Evolutionary conservation across 2,113 vertebrate genomes (phyloP).

Genomic region (Myodes glareolus): DNA sequence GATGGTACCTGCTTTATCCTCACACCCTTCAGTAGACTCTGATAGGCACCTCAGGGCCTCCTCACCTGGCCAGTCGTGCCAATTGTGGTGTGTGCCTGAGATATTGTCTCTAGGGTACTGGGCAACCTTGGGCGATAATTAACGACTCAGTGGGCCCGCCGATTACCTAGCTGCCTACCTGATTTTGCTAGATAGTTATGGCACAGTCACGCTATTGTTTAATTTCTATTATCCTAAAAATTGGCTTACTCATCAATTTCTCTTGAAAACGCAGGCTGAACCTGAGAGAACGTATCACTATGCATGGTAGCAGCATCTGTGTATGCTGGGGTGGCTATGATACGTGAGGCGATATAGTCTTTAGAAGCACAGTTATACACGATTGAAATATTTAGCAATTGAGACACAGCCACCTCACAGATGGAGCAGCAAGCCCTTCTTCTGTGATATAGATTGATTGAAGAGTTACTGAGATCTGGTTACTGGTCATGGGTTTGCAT

Average conservation of each 20-base stretch:
- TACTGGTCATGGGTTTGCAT: neutral
- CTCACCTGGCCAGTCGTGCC: no score
- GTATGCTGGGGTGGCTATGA: neutral
- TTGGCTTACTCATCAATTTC: neutral
- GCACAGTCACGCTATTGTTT: neutral
- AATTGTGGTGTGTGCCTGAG: fast-evolving
- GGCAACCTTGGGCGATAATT: neutral
- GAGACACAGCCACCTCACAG: neutral
- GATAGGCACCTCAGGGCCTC: neutral
- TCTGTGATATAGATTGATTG: neutral
- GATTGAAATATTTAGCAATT: neutral
- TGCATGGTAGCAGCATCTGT: neutral
- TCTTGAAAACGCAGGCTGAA: slow-evolving; percentile 17
- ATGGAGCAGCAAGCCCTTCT: neutral
- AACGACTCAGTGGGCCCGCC: neutral
- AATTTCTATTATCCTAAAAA: neutral
- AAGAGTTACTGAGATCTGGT: neutral
- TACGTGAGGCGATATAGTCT: neutral
- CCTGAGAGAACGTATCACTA: neutral
- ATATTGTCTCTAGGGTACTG: neutral
- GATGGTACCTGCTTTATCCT: neutral
- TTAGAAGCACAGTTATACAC: neutral
- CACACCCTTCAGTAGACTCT: neutral
- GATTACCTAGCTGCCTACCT: neutral
- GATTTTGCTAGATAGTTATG: neutral